Conservation (phyloP, 2,888 invertebrate species). For the Tryphoninae sp. region DNA sequence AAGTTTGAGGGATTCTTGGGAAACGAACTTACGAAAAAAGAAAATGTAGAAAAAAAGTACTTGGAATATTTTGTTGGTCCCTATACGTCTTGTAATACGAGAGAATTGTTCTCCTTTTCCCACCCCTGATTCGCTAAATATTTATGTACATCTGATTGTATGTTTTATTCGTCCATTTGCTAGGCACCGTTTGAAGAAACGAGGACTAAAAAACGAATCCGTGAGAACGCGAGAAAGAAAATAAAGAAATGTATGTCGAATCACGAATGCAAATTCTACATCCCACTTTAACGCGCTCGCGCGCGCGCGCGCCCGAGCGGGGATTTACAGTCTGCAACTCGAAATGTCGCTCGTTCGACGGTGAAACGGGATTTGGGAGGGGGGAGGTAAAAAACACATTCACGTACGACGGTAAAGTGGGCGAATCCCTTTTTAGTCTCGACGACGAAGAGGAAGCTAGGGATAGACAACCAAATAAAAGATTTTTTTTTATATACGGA, state of each 20-base stretch:
- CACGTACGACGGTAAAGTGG: conserved; percentile 5
- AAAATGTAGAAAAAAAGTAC: no score
- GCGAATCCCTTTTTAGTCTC: conserved; percentile 9
- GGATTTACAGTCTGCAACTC: conserved; percentile 2
- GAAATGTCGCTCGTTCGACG: conserved; percentile 44
- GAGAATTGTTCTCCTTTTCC: no score
- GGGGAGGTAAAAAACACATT: conserved; percentile 13
- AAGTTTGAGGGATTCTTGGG: no score
- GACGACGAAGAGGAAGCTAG: background rate
- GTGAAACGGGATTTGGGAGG: conserved; percentile 49
- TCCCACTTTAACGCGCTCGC: conserved; percentile 40
- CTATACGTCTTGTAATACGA: no score
- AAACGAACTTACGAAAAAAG: no score
- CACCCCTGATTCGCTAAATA: background rate
- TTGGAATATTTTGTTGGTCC: no score
- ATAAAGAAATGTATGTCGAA: conserved; percentile 33
- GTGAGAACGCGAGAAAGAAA: conserved; percentile 5
- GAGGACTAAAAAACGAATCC: background rate
- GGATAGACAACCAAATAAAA: conserved; percentile 9
- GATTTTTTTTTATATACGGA: background rate
- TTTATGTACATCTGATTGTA: background rate
- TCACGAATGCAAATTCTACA: conserved; percentile 46
- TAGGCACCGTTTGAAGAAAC: conserved; percentile 18
- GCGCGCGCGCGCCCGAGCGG: conserved; percentile 7
- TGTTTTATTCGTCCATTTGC: conserved; percentile 1